A percentile compares a stretch with the other conserved stretches of the same genome.
These are phyloP conservation scores for Romanogobio albipinnatus DNA, from an alignment of 2,113 vertebrate species.

Conservation along the genomic window DNA sequence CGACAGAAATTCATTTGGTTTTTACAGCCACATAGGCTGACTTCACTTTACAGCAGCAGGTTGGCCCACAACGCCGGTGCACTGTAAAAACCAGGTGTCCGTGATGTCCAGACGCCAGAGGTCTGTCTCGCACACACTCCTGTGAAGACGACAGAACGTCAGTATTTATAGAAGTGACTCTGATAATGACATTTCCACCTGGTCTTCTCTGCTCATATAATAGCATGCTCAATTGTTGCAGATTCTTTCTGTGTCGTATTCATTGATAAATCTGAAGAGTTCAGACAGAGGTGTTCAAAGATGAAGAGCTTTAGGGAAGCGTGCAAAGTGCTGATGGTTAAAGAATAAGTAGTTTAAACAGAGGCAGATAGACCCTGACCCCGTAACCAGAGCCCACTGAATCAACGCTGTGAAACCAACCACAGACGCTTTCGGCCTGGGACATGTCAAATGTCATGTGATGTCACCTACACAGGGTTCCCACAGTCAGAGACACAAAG, in stretches of 20 bases:
- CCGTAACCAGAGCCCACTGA: constrained; percentile 8
- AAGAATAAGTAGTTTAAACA: constrained; percentile 9
- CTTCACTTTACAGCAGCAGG: neutral
- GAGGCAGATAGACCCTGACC: constrained; percentile 7
- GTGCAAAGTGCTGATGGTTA: constrained; percentile 6
- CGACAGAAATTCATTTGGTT: neutral
- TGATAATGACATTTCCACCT: constrained; percentile 48
- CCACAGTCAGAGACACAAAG: neutral
- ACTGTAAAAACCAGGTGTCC: constrained; percentile 34
- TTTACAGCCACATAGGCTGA: neutral
- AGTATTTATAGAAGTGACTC: constrained; percentile 45
- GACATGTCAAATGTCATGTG: constrained; percentile 11
- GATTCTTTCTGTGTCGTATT: neutral
- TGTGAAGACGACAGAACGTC: neutral
- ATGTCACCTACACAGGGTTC: neutral
- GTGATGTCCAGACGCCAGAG: neutral
- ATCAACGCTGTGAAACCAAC: neutral
- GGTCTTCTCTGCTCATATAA: neutral
- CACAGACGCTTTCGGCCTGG: neutral
- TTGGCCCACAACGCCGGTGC: neutral
- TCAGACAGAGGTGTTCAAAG: neutral
- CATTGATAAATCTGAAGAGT: neutral
- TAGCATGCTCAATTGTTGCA: neutral
- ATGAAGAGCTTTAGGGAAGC: neutral
- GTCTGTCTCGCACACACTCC: neutral